Conservation (phyloP, 2,113 vertebrate genomes). For the Gorsachius goisagi region DNA sequence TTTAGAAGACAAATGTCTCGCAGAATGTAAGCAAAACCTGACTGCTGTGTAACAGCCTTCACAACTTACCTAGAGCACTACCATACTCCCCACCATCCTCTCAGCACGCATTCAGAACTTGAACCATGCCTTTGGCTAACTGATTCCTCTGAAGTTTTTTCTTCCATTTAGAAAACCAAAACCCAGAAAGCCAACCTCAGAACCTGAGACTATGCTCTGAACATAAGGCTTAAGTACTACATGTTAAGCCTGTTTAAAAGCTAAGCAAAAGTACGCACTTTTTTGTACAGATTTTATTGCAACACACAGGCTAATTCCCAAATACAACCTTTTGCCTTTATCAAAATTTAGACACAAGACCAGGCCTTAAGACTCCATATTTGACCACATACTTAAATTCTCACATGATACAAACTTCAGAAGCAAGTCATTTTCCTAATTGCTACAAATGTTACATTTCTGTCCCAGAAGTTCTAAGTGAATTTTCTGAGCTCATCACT, state of each 20-base stretch:
- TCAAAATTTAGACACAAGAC: no score
- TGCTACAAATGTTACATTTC: neutral
- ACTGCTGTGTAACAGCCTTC: neutral
- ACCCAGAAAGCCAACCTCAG: neutral
- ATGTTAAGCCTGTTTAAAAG: no score
- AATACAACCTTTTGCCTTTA: no score
- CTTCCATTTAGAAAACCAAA: neutral
- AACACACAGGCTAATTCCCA: no score
- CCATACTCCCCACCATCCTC: neutral
- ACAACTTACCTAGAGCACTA: neutral
- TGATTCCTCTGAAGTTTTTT: neutral
- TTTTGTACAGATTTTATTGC: no score
- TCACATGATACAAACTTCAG: neutral
- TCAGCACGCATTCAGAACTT: neutral
- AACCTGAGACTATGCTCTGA: no score
- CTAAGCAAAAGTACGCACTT: no score
- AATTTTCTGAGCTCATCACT: neutral
- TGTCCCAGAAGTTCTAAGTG: neutral
- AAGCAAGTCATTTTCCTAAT: neutral
- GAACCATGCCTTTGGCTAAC: neutral
- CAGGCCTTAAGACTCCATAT: no score
- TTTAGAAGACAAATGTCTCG: neutral
- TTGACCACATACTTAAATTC: no score
- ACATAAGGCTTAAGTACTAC: no score
- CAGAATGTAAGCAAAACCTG: neutral